Base-by-base conservation (phyloP, 2,797 vertebrate species). In the Clarias platycephalus region DNA sequence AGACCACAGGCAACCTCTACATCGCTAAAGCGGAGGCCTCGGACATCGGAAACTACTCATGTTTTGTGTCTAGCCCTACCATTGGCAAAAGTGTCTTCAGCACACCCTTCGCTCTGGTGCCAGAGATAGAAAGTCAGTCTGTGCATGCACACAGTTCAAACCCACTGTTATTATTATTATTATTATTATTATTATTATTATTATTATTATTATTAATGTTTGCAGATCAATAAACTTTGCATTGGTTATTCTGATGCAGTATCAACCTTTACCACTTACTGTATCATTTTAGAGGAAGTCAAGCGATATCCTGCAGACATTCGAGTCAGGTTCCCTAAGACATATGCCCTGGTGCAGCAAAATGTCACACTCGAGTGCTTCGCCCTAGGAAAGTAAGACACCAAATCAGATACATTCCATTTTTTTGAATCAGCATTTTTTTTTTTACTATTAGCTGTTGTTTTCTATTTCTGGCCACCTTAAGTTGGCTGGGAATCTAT, bases 281-380 rank as follows among this genome's bases (percentile, higher is more conserved):
- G n/a, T n/a, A 1, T 40, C 74, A 15, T 80, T 15, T 60, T 84
- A 98, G 97, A 96, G 84, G 94, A 96, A 86, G 94, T 94, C 81
- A 97, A 95, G 90, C 96, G 96, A 74, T 99, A 99, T 90, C 96
- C 97, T 66, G 97, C 98, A 88, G 97, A 98, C 93, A 97, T 99
- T 85, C 95, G 94, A 83, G 97, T 99, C 86, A 95, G 95, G 85
- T 99, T 99, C 87, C 93, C 95, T 85, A 97, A 98, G 80, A 97
- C 95, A 0, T 96, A 96, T 0, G 95, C 98, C 86, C 88, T 99
- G 91, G 92, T 98, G 90, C 96, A 96, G 64, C 95, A 98, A 86
- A 99, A 99, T 4, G 96, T 99, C 87, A 98, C 97, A 0, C 90
- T 99, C 86, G 98, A 99, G 90, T 99, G 98, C 91, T 99, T 99